A percentile compares a stretch with the other conserved stretches of the same genome.
phyloP scores from a whole-genome alignment of 2,113 vertebrate genomes.

The Aplodontia rufa region DNA sequence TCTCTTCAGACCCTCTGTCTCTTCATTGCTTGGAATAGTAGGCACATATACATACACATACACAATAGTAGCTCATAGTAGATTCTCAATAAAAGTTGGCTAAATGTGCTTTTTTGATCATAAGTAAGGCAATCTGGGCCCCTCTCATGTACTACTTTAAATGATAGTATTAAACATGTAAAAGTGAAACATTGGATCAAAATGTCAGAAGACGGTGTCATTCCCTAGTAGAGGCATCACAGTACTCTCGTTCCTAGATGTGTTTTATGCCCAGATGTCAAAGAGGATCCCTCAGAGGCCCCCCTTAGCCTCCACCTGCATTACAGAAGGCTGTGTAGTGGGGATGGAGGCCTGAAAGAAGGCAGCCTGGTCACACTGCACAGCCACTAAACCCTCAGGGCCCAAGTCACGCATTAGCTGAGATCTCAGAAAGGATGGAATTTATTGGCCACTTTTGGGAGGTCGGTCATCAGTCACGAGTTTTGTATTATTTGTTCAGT shows the following conservation, averaged over 20 bases:
- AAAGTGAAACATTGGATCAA: not conserved
- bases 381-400: not conserved
- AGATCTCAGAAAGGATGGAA: not conserved
- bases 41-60: no score
- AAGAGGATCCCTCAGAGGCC: not conserved
- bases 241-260: not conserved
- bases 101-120: not conserved
- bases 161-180: not conserved
- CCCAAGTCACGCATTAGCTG: not conserved
- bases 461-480: not conserved
- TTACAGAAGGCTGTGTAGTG: not conserved
- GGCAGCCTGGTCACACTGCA: not conserved
- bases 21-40: not conserved
- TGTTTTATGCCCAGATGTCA: not conserved
- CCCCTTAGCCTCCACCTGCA: not conserved
- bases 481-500: not conserved
- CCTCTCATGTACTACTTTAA: not conserved
- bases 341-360: no score
- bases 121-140: not conserved
- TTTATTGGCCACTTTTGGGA: not conserved
- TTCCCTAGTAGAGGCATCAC: not conserved
- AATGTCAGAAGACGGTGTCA: not conserved
- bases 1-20: not conserved
- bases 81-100: not conserved
- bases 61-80: not conserved